Conservation (phyloP, 2,113 vertebrate genomes). For the Numida meleagris region DNA sequence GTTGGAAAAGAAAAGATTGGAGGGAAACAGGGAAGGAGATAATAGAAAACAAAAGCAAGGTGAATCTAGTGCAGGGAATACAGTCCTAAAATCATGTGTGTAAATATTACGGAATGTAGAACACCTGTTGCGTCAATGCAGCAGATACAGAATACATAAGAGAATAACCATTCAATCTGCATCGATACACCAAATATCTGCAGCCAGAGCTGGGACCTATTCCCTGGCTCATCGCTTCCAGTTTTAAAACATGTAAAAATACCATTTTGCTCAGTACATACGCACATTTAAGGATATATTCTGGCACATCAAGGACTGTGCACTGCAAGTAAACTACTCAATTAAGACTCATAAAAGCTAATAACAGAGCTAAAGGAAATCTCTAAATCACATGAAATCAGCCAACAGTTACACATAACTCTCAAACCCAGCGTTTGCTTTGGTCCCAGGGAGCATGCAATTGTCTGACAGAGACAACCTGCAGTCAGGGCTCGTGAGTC, state of each 20-base stretch:
- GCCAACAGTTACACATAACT: neutral
- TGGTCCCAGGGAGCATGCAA: neutral
- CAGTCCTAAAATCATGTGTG: neutral
- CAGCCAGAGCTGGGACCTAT: neutral
- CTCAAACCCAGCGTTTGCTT: neutral
- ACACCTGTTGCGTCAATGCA: neutral
- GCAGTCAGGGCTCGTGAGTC: neutral
- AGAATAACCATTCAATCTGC: neutral
- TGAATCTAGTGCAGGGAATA: neutral
- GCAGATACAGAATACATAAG: neutral
- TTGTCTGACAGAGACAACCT: neutral
- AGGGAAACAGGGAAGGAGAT: neutral
- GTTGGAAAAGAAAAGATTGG: neutral
- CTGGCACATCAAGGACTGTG: neutral
- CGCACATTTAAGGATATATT: neutral
- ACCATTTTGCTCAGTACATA: neutral
- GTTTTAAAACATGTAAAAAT: neutral
- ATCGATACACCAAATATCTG: too few species aligned
- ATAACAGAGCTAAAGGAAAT: neutral
- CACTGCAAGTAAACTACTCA: neutral
- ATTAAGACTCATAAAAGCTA: neutral
- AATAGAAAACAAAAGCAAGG: fast-evolving
- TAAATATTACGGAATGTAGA: too few species aligned
- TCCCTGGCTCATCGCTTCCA: constrained; percentile 30
- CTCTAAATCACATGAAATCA: neutral